Evolutionary conservation across 2,888 invertebrate species (phyloP).

Genomic region (Ramazzottius varieornatus): DNA sequence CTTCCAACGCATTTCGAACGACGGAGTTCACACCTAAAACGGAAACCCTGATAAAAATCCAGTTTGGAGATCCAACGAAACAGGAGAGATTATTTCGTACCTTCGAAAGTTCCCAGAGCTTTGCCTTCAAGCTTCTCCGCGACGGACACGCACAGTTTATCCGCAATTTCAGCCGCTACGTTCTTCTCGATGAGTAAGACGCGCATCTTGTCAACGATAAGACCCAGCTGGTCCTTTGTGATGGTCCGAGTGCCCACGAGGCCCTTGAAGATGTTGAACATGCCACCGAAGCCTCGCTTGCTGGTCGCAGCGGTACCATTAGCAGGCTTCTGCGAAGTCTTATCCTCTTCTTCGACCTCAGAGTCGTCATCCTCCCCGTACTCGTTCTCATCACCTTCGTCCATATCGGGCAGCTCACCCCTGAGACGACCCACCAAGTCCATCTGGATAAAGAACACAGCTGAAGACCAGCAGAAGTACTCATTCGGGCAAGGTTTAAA

Average conservation of each 20-base stretch:
- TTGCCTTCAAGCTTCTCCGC: conserved; percentile 66
- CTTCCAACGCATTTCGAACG: conserved; percentile 59
- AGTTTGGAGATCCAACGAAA: too few relatives aligned
- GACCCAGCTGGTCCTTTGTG: background rate
- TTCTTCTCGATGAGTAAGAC: conserved; percentile 37
- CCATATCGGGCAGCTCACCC: background rate
- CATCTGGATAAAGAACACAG: background rate
- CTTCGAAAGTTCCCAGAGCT: conserved; percentile 69
- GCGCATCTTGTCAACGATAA: background rate
- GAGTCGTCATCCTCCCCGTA: conserved; percentile 37
- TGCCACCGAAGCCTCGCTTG: conserved; percentile 26
- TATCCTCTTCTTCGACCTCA: conserved; percentile 28
- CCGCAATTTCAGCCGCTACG: conserved; percentile 81
- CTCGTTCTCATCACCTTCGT: conserved; percentile 34
- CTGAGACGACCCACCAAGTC: background rate
- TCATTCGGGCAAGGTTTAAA: too few relatives aligned
- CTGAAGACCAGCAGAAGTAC: background rate
- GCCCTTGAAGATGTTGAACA: conserved; percentile 63
- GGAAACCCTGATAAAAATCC: conserved; percentile 5
- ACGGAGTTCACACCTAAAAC: conserved; percentile 45
- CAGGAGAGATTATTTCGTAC: conserved; percentile 17
- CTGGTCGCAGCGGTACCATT: background rate
- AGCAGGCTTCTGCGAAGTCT: conserved; percentile 32
- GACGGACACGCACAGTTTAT: conserved; percentile 74
- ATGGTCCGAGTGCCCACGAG: conserved; percentile 37